Base-by-base conservation (phyloP, 2,888 invertebrate genomes). In the Oasisia sp. region DNA sequence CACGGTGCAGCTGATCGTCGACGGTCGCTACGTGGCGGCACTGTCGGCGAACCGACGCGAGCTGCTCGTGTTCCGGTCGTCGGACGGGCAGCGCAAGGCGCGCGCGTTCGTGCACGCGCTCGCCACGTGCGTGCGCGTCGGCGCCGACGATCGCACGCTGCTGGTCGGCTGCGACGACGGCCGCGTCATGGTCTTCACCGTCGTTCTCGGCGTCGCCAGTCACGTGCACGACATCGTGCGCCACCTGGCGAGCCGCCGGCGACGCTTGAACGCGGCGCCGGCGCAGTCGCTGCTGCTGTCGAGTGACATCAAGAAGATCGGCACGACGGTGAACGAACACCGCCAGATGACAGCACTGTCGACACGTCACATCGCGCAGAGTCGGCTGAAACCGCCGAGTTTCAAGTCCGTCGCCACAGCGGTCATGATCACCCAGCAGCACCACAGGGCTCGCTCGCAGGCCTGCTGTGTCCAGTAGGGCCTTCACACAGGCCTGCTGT, bases 81-180 rank as follows among this genome's bases (percentile, higher is more conserved):
- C 32, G 14, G 95, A 95, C 92, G 92, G 93, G 12, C 58, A 89
- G 12, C 94, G 94, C 3, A 92, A 92, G 74, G 92, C 92, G 8
- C 74, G 92, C 19, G 7, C 95, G 56, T 94, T 95, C 91, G 94
- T 96, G 14, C 95, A 96, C 92, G 95, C 95, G 1, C 91, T 92
- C 9, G 95, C 94, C 12, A 93, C 94, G 0, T 94, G 94, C 91
- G 74, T 95, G 1, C 93, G 94, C 8, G 94, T 95, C 9, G 94
- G 94, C 12, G 93, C 93, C n/a, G 95, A 96, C 92, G 95, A 95
- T 56, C 93, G 95, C 32, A 95, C 95, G 0, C 93, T 96, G 32
- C 94, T 94, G n/a, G 94, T 95, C 0, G 95, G 95, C 7, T 95
- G 95, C 89, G 92, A 94, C 7, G 95, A 96, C 91, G 95, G 95